Conservation (phyloP, 2,797 vertebrate species). For the Benthosema pterotum region DNA sequence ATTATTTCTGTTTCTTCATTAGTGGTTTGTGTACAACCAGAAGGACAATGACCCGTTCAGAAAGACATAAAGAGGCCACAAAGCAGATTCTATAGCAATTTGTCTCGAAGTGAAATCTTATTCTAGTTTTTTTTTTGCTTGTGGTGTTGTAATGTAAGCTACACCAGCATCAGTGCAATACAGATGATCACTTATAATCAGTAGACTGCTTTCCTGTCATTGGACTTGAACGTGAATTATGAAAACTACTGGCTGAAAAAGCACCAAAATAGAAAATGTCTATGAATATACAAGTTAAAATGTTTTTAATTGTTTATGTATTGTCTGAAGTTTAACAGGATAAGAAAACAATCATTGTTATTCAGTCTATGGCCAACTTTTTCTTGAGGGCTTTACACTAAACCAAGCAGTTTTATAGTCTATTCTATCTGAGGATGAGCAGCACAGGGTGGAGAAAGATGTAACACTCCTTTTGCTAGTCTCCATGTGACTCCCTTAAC, state of each 20-base stretch:
- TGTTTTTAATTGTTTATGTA: too few relatives aligned
- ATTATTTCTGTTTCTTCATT: slow-evolving; percentile 31
- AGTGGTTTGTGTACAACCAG: slow-evolving; percentile 28
- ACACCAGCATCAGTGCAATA: slow-evolving; percentile 12
- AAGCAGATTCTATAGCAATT: too few relatives aligned
- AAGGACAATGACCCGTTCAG: slow-evolving; percentile 25
- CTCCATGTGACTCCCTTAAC: slow-evolving; percentile 64
- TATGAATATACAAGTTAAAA: too few relatives aligned
- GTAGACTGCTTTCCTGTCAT: not conserved
- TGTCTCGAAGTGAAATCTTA: too few relatives aligned
- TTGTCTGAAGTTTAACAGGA: not conserved
- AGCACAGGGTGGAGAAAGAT: slow-evolving; percentile 48
- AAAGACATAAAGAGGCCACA: slow-evolving; percentile 26
- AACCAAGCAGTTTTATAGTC: slow-evolving; percentile 81
- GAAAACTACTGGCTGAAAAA: too few relatives aligned
- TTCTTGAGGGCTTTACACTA: slow-evolving; percentile 74
- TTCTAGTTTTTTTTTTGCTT: too few relatives aligned
- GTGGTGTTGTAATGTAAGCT: too few relatives aligned
- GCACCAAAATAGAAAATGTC: too few relatives aligned
- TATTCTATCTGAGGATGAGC: slow-evolving; percentile 69
- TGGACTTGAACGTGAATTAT: not conserved
- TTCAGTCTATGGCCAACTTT: slow-evolving; percentile 42
- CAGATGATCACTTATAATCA: not conserved
- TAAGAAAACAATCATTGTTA: slow-evolving; percentile 50
- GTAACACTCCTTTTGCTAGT: slow-evolving; percentile 32